Evolutionary conservation across 2,797 vertebrate species (phyloP).

Genomic region (Schizothorax lantsangensis): DNA sequence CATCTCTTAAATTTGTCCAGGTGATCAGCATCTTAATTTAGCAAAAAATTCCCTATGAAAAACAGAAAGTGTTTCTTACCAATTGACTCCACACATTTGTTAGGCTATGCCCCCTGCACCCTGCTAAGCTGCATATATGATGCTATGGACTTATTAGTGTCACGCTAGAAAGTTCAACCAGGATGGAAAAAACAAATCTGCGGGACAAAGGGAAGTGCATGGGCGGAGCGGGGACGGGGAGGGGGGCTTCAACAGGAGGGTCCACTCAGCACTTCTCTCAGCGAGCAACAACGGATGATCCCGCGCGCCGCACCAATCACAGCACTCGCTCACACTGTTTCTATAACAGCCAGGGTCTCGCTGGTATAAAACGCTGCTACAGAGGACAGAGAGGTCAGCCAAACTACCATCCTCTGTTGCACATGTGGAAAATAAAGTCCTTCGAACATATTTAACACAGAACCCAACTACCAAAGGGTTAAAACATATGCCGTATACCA

Average conservation of each 20-base stretch:
- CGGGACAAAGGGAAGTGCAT: slow-evolving; percentile 74
- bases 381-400: slow-evolving; percentile 54
- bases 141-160: slow-evolving; percentile 68
- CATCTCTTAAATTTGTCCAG: neutral
- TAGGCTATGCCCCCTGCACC: slow-evolving; percentile 77
- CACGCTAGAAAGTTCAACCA: slow-evolving; percentile 80
- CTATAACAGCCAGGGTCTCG: slow-evolving; percentile 62
- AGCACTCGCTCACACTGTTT: slow-evolving; percentile 58
- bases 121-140: slow-evolving; percentile 79
- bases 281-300: slow-evolving; percentile 64
- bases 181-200: slow-evolving; percentile 74
- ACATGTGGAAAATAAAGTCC: neutral
- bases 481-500: neutral
- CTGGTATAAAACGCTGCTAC: slow-evolving; percentile 46
- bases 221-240: slow-evolving; percentile 24
- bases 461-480: neutral
- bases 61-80: slow-evolving; percentile 74
- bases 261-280: slow-evolving; percentile 83
- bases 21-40: neutral
- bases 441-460: neutral
- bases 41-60: neutral
- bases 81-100: slow-evolving; percentile 83
- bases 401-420: slow-evolving; percentile 45
- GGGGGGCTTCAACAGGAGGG: slow-evolving; percentile 69
- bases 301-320: slow-evolving; percentile 70